These are phyloP conservation scores for Sebastes iracundus DNA, from an alignment of 2,797 vertebrate species.

Conservation along the genomic window DNA sequence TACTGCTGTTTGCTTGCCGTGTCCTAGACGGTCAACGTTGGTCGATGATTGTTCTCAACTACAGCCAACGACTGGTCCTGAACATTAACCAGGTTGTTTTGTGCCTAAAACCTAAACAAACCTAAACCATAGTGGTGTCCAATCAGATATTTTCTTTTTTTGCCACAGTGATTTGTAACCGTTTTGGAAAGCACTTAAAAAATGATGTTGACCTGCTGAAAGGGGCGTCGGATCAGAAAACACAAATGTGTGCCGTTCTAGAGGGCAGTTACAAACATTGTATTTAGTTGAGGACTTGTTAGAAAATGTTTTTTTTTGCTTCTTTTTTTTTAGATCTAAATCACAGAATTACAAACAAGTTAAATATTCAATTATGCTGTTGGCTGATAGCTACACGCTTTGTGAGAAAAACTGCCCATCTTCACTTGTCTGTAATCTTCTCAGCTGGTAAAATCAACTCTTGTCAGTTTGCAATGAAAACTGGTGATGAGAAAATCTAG, in stretches of 20 bases:
- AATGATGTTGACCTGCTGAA: not conserved
- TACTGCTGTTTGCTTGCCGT: not conserved
- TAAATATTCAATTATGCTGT: not conserved
- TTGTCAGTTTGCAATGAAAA: slow-evolving; percentile 27
- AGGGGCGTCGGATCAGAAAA: not conserved
- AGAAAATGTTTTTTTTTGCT: not conserved
- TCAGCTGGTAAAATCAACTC: slow-evolving; percentile 12
- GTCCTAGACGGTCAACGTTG: not conserved
- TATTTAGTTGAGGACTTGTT: not conserved
- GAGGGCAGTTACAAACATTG: not conserved
- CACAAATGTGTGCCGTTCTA: not conserved
- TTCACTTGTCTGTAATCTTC: not conserved
- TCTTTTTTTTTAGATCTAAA: not conserved
- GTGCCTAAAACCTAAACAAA: not conserved
- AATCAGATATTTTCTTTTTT: not conserved
- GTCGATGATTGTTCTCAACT: not conserved
- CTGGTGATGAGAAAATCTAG: slow-evolving; percentile 12
- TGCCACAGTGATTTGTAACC: too few relatives aligned
- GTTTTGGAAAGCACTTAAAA: too few relatives aligned
- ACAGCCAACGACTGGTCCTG: not conserved
- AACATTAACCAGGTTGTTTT: not conserved
- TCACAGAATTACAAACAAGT: not conserved
- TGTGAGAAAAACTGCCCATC: not conserved
- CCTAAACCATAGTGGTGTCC: not conserved
- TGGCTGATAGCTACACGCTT: not conserved